These are phyloP conservation scores for Antidorcas marsupialis DNA, from an alignment of 2,113 vertebrate genomes.

Conservation along the genomic window DNA sequence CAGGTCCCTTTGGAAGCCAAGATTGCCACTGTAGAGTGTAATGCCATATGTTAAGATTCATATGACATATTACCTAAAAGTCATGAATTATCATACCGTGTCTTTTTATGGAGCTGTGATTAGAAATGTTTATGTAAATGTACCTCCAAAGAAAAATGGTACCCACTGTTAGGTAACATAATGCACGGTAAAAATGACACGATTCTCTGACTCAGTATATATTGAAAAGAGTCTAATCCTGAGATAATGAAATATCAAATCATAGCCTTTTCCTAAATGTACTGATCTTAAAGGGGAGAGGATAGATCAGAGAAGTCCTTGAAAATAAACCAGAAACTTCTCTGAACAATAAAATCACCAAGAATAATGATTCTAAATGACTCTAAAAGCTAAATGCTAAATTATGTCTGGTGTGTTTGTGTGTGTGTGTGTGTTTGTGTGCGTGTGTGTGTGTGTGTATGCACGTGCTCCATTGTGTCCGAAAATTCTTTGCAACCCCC, in stretches of 20 bases:
- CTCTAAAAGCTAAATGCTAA: background rate
- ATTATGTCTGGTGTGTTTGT: too few species aligned
- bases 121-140: constrained; percentile 84
- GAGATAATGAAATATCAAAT: constrained; percentile 64
- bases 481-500: background rate
- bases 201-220: constrained; percentile 66
- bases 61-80: constrained; percentile 84
- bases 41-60: constrained; percentile 87
- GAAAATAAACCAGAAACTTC: background rate
- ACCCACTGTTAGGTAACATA: constrained; percentile 74
- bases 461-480: background rate
- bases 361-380: background rate
- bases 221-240: constrained; percentile 71
- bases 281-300: constrained; percentile 3
- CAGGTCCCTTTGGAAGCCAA: constrained; percentile 81
- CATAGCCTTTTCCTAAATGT: constrained; percentile 55
- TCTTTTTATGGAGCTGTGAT: constrained; percentile 78
- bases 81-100: constrained; percentile 79
- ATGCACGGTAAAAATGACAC: constrained; percentile 62
- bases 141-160: constrained; percentile 77
- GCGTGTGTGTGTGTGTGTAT: background rate
- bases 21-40: constrained; percentile 81
- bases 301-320: background rate
- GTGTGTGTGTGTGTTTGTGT: background rate
- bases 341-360: background rate